Evolutionary conservation across 2,113 vertebrate species (phyloP).

Genomic region (Mus musculus): GRCm39 chr14:104668501-104669000

Average conservation of each 20-base stretch:
- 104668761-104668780: not conserved
- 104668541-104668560: not conserved
- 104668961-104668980: not conserved
- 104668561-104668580: not conserved
- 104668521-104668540: not conserved
- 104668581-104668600: not conserved
- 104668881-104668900: not conserved
- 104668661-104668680: conserved; percentile 12
- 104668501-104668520: not conserved
- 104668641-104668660: not conserved
- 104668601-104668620: not conserved
- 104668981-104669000: not conserved
- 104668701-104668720: conserved; percentile 36
- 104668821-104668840: not conserved
- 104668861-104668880: not conserved
- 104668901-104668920: not conserved
- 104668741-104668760: not conserved
- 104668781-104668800: not conserved
- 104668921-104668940: not conserved
- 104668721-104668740: not conserved
- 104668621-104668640: not conserved
- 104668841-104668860: not conserved
- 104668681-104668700: not conserved
- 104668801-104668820: not conserved
- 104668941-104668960: not conserved